Evolutionary conservation across 2,113 vertebrate genomes (phyloP), one percentile per base, ranked within the genome.

Genomic region (Plectropomus leopardus): DNA sequence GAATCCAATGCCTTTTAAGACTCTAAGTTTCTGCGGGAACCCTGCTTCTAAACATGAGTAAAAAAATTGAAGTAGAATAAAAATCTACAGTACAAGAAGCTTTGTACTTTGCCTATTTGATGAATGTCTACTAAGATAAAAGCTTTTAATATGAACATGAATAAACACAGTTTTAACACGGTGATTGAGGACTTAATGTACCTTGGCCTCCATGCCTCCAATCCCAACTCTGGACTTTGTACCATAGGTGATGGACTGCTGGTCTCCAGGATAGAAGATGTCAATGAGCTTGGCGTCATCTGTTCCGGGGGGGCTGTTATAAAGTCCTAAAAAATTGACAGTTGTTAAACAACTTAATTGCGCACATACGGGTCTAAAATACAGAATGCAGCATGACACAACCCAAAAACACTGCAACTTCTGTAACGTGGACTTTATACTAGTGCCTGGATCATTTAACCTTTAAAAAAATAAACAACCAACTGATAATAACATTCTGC

Each of bases 171-270:
- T 59, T 34, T 57, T 58, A 23, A 72, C 42, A n/a, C 5, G 26
- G 16, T 14, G 21, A 44, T 11, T 42, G 15, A 54, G 10, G 26
- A 48, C 17, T 15, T 44, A 61, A 78, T 72, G 19, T 68, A 98
- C 98, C 96, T 99, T 99, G 54, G 98, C 97, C 89, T 99, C 98
- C 98, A 99, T 99, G 90, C 98, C 98, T 78, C 98, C 98, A 67
- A 98, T 94, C 58, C 98, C 98, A 34, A 99, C 98, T 88, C 98
- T 95, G 36, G 98, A 99, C 92, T 99, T 99, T 48, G 95, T 98
- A 55, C 98, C 98, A 16, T 98, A 99, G 1, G 97, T 98, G 89
- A 99, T 97, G 26, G 98, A 98, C 74, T 99, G 97, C 92, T 98
- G 97, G 85, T 99, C 98, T 89, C 98, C 98, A 1, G 98, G 97